These are phyloP conservation scores for Lacanobia oleracea DNA, from an alignment of 2,888 invertebrate species.

Conservation along the genomic window DNA sequence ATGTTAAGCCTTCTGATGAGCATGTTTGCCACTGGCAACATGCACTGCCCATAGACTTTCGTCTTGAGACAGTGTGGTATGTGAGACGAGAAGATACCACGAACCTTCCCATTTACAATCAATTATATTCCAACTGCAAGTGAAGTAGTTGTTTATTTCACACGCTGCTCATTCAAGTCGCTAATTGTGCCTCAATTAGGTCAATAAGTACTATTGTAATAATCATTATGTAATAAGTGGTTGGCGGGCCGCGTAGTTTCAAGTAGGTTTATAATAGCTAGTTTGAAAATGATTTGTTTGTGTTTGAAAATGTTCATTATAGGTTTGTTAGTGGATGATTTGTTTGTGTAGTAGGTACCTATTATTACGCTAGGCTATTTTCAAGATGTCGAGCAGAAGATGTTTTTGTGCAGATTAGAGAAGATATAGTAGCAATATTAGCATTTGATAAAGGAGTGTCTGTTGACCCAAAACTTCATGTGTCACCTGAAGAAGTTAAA, in stretches of 20 bases:
- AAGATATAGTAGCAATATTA: neutral
- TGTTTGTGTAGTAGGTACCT: neutral
- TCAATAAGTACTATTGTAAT: slow-evolving; percentile 57
- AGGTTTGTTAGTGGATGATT: neutral
- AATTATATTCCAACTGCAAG: slow-evolving; percentile 35
- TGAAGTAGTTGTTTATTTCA: slow-evolving; percentile 54
- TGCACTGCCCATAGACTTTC: too few species aligned
- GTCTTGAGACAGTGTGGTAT: too few species aligned
- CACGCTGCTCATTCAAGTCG: slow-evolving; percentile 50
- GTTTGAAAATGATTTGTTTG: slow-evolving; percentile 43
- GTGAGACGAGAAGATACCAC: too few species aligned
- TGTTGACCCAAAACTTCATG: neutral
- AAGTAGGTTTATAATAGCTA: slow-evolving; percentile 26
- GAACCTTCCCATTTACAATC: slow-evolving; percentile 4
- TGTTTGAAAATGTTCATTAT: slow-evolving; percentile 18
- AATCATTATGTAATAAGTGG: slow-evolving; percentile 43
- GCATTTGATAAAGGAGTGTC: neutral
- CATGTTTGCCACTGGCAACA: too few species aligned
- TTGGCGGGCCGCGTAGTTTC: slow-evolving; percentile 17
- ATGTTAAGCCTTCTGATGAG: too few species aligned
- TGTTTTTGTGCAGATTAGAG: too few species aligned
- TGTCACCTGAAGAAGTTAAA: neutral
- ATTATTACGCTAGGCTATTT: neutral
- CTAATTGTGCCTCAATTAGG: slow-evolving; percentile 58
- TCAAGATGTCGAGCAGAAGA: neutral